Conservation (phyloP, 2,797 vertebrate genomes). For the Arnoldichthys spilopterus region DNA sequence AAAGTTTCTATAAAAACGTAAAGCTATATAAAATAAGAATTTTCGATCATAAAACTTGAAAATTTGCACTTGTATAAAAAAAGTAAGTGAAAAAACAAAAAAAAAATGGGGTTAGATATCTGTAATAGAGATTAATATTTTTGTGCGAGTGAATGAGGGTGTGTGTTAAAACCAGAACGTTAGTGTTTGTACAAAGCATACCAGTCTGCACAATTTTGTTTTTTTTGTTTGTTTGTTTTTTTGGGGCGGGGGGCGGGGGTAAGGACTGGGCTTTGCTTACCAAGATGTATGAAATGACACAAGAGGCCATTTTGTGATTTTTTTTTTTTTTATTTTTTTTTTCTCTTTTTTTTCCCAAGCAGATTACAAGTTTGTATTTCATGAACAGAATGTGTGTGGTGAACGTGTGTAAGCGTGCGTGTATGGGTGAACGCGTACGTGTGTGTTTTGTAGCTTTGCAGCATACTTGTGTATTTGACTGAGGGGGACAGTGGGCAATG, state of each 20-base stretch:
- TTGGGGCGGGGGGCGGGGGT: conserved; percentile 2
- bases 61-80: conserved; percentile 88
- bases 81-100: conserved; percentile 67
- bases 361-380: conserved; percentile 76
- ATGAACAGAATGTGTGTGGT: conserved; percentile 63
- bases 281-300: conserved; percentile 78
- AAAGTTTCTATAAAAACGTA: conserved; percentile 81
- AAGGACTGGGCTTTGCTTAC: conserved; percentile 73
- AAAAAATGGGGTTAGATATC: conserved; percentile 72
- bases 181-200: conserved; percentile 75
- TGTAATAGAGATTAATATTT: conserved; percentile 80
- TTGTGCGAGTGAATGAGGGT: conserved; percentile 69
- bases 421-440: conserved; percentile 30
- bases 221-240: conserved; percentile 55
- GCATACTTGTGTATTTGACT: conserved; percentile 43
- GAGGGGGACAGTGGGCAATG: conserved; percentile 71
- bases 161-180: conserved; percentile 62
- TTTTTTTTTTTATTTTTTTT: conserved; percentile 56
- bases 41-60: conserved; percentile 83
- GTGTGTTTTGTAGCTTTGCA: conserved; percentile 36
- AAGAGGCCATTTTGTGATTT: conserved; percentile 77
- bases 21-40: conserved; percentile 83
- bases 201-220: conserved; percentile 79
- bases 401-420: conserved; percentile 50
- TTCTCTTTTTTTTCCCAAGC: neutral